Percentiles rank a stretch among this genome's conserved stretches.
phyloP scores from a whole-genome alignment of 2,113 vertebrate genomes.

The Manacus vitellinus region DNA sequence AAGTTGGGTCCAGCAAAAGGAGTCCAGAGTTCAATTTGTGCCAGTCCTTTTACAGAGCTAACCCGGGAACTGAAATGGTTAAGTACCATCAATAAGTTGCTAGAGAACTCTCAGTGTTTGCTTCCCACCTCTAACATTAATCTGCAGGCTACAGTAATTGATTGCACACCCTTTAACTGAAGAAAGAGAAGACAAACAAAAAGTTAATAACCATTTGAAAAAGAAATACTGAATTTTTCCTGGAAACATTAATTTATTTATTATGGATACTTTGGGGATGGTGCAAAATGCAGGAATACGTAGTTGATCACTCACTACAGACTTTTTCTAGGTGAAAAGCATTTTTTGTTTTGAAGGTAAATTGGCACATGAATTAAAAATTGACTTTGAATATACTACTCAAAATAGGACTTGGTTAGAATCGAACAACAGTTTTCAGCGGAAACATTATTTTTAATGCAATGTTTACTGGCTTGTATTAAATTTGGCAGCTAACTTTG shows the following conservation, averaged over 20 bases:
- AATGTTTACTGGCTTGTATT: neutral
- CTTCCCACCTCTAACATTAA: neutral
- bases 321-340: neutral
- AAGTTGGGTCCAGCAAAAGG: neutral
- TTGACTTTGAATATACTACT: neutral
- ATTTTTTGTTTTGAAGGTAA: neutral
- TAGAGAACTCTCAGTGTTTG: neutral
- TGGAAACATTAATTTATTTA: neutral
- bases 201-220: neutral
- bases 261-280: neutral
- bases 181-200: neutral
- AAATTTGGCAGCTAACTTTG: neutral
- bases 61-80: neutral
- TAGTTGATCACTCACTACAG: neutral
- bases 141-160: neutral
- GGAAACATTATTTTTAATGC: neutral
- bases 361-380: neutral
- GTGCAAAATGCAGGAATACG: neutral
- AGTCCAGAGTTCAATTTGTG: neutral
- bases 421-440: neutral
- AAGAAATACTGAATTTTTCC: neutral
- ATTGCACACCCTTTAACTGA: neutral
- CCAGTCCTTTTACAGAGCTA: neutral
- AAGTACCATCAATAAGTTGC: neutral
- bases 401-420: neutral